These are phyloP conservation scores for Xenopus laevis DNA, from an alignment of 2,113 vertebrate genomes.

Conservation along the genomic window DNA sequence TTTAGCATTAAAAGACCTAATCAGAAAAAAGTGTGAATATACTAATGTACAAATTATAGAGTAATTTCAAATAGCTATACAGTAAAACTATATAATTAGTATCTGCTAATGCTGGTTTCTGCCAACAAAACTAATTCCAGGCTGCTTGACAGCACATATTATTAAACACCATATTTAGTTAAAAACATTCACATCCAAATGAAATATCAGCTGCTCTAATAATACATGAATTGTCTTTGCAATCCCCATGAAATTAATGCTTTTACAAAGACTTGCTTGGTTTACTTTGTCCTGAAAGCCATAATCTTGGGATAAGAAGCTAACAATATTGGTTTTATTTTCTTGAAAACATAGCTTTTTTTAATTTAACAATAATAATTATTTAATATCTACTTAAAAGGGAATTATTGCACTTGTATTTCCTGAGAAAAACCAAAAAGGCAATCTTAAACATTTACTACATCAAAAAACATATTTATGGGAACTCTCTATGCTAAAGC, in stretches of 20 bases:
- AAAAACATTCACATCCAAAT: background rate
- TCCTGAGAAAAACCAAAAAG: too few relatives aligned
- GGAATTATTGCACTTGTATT: too few relatives aligned
- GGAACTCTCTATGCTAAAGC: too few relatives aligned
- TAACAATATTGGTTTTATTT: too few relatives aligned
- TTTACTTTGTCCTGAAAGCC: background rate
- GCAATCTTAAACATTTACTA: too few relatives aligned
- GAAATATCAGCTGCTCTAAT: background rate
- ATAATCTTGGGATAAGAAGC: too few relatives aligned
- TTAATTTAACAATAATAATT: too few relatives aligned
- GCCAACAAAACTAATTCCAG: background rate
- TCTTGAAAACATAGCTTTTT: too few relatives aligned
- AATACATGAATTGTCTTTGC: slow-evolving; percentile 1
- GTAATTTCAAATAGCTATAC: slow-evolving; percentile 12
- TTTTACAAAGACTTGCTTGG: background rate
- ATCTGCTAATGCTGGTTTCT: slow-evolving; percentile 8
- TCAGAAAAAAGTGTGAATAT: slow-evolving; percentile 16
- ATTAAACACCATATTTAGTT: slow-evolving; percentile 11
- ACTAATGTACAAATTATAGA: slow-evolving; percentile 11
- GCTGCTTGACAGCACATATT: slow-evolving; percentile 5
- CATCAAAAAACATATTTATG: too few relatives aligned
- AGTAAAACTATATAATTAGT: slow-evolving; percentile 12
- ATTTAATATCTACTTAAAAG: too few relatives aligned
- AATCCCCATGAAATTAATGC: background rate
- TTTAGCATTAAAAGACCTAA: background rate